Percentiles rank a stretch among this genome's conserved stretches.
These are phyloP conservation scores for Parus major DNA, from an alignment of 2,113 vertebrate species.

Conservation along the genomic window DNA sequence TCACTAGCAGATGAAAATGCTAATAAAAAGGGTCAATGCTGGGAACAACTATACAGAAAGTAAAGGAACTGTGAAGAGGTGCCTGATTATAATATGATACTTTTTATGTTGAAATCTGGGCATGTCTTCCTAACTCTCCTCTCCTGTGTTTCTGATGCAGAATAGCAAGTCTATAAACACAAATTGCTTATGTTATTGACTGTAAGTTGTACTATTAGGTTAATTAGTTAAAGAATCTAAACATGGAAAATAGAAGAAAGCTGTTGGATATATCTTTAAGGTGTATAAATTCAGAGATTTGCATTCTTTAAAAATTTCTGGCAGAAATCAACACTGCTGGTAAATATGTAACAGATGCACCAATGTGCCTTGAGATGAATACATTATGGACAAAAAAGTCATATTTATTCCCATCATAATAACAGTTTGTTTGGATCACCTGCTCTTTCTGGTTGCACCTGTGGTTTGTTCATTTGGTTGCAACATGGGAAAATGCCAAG, in stretches of 20 bases:
- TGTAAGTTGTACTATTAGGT: not conserved
- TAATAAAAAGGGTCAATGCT: not conserved
- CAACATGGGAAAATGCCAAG: constrained; percentile 47
- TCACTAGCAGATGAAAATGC: not conserved
- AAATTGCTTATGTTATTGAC: not conserved
- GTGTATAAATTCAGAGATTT: not conserved
- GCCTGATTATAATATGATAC: not conserved
- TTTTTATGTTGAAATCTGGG: not conserved
- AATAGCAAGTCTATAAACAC: not conserved
- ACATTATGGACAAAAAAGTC: constrained; percentile 59
- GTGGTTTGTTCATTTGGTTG: constrained; percentile 66
- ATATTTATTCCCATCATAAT: constrained; percentile 61
- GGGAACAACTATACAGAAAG: not conserved
- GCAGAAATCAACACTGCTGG: not conserved
- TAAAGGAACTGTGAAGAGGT: not conserved
- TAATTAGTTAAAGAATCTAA: not conserved
- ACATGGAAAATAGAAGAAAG: not conserved
- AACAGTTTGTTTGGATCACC: constrained; percentile 74
- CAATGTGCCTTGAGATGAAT: constrained; percentile 65
- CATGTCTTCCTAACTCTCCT: not conserved
- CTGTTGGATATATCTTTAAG: not conserved
- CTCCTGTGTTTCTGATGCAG: not conserved
- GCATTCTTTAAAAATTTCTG: not conserved
- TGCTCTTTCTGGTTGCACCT: constrained; percentile 71
- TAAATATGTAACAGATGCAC: constrained; percentile 68